Conservation (phyloP, 92 coral and sea anemone species). For the Pocillopora grandis region DNA sequence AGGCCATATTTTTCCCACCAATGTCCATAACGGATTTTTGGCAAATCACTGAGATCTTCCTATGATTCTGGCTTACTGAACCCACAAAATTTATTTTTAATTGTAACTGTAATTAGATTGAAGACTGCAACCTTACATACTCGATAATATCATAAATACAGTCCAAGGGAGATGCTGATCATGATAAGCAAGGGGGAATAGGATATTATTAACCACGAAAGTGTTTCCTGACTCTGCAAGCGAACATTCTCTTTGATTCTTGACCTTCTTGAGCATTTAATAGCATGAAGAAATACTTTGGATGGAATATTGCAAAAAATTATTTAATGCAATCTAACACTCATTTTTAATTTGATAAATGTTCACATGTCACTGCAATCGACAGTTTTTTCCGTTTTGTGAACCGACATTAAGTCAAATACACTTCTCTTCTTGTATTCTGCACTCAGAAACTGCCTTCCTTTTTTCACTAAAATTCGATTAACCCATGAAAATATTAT, state of each 20-base stretch:
- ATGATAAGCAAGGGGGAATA: no score
- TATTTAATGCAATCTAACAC: background rate
- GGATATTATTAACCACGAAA: no score
- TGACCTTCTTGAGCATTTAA: background rate
- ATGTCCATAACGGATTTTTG: background rate
- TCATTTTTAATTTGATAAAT: background rate
- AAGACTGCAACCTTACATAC: no score
- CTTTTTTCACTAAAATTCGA: background rate
- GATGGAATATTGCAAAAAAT: background rate
- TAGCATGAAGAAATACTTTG: background rate
- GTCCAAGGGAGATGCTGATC: no score
- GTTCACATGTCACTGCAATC: conserved; percentile 1
- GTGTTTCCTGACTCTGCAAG: background rate
- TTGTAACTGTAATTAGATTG: no score
- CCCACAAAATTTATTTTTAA: no score
- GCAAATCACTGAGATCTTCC: no score
- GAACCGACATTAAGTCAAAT: background rate
- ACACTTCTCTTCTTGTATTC: background rate
- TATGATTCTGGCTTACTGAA: no score
- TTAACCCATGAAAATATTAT: background rate
- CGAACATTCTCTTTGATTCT: background rate
- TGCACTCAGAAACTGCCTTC: background rate
- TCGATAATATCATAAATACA: no score
- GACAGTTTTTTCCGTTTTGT: background rate
- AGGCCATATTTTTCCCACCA: background rate